phyloP scores from a whole-genome alignment of 2,797 vertebrate species.

The Chelonia mydas region DNA sequence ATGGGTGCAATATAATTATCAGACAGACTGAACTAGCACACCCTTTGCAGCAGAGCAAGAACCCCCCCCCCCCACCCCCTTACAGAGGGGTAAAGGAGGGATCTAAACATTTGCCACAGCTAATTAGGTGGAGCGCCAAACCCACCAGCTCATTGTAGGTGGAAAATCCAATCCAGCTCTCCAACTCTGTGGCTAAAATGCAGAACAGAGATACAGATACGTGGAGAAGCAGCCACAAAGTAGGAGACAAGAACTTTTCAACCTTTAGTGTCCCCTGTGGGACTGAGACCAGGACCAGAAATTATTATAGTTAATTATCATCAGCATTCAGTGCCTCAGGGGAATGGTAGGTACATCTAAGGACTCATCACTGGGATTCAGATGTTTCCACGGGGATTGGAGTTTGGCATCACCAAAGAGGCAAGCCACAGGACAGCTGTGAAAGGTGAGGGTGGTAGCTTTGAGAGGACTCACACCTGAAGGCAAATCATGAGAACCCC shows the following conservation, averaged over 20 bases:
- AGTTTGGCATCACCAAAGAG: neutral
- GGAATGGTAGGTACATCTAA: neutral
- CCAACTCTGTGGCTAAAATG: neutral
- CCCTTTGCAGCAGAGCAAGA: neutral
- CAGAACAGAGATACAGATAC: neutral
- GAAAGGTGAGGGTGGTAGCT: fast-evolving
- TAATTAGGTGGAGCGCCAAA: neutral
- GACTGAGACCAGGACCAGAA: neutral
- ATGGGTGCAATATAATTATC: neutral
- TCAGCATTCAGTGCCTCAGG: neutral
- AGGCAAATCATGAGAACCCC: neutral
- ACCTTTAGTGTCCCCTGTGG: neutral
- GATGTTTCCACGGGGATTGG: neutral
- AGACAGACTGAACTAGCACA: neutral
- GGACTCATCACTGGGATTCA: neutral
- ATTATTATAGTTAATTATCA: neutral
- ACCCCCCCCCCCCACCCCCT: neutral
- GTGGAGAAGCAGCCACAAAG: neutral
- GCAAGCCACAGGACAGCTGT: neutral
- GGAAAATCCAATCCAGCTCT: neutral
- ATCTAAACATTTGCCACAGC: neutral
- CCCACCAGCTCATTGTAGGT: neutral
- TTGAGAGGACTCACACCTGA: neutral
- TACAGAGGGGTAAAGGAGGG: neutral
- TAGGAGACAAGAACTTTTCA: neutral